Evolutionary conservation across 2,888 invertebrate species (phyloP).

Genomic region (Tromatobia lineatoria): DNA sequence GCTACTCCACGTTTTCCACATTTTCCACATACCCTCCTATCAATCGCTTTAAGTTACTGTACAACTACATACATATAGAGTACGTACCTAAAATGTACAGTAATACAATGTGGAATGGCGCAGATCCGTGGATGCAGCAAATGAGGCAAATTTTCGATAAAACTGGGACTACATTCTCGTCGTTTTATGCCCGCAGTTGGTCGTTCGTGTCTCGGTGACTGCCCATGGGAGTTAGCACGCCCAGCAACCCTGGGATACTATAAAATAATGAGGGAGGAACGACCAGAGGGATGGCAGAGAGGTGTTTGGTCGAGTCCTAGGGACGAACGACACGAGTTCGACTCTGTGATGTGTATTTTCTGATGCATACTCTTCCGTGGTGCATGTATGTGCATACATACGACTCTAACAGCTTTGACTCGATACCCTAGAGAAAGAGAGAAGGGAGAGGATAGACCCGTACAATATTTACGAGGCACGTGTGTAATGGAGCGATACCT

Average conservation of each 20-base stretch:
- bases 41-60: background rate
- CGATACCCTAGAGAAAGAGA: constrained; percentile 15
- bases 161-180: constrained; percentile 38
- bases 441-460: constrained; percentile 44
- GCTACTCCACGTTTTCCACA: background rate
- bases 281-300: constrained; percentile 34
- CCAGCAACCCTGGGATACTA: constrained; percentile 45
- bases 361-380: background rate
- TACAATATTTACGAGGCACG: constrained; percentile 59
- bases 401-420: constrained; percentile 13
- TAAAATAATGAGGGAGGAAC: constrained; percentile 67
- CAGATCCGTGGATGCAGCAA: constrained; percentile 62
- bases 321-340: constrained; percentile 47
- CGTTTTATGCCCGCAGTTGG: constrained; percentile 46
- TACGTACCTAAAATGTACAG: background rate
- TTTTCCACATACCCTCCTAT: background rate
- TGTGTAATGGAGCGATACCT: constrained; percentile 53
- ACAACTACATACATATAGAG: constrained; percentile 25
- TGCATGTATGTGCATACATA: constrained; percentile 48
- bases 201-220: constrained; percentile 52
- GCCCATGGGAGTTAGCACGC: constrained; percentile 60
- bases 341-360: constrained; percentile 40
- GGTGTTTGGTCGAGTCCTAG: constrained; percentile 37
- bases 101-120: constrained; percentile 40
- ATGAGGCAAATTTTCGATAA: constrained; percentile 68